Conservation (phyloP, 2,113 vertebrate species). For the Leptobrachium ailaonicum region DNA sequence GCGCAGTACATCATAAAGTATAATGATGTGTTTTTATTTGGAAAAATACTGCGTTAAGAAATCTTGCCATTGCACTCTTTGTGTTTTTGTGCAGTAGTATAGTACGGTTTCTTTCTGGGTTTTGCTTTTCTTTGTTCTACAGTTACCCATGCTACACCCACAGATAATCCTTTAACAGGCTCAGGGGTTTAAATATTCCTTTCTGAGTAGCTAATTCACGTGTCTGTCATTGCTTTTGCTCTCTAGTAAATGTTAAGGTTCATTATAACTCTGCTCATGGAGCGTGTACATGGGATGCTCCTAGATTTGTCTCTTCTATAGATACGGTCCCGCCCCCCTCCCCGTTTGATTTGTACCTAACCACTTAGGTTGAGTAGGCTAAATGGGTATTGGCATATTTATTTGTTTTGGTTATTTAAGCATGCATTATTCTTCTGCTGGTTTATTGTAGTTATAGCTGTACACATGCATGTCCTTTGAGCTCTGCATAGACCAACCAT, state of each 20-base stretch:
- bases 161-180: conserved; percentile 53
- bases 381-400: too few species aligned
- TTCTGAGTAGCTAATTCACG: conserved; percentile 58
- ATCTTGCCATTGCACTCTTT: background rate
- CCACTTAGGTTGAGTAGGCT: too few species aligned
- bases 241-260: conserved; percentile 57
- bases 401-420: too few species aligned
- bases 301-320: background rate
- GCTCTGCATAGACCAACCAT: too few species aligned
- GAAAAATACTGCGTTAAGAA: background rate
- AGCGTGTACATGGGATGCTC: background rate
- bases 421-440: too few species aligned
- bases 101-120: conserved; percentile 7
- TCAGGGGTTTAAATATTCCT: conserved; percentile 56
- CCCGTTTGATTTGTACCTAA: too few species aligned
- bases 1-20: too few species aligned
- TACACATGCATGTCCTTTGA: too few species aligned
- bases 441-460: too few species aligned
- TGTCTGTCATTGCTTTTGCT: conserved; percentile 57
- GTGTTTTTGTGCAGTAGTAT: conserved; percentile 20
- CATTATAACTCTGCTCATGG: conserved; percentile 30
- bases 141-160: conserved; percentile 42
- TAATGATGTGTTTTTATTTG: background rate
- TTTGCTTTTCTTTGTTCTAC: conserved; percentile 43
- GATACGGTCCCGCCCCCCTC: too few species aligned